Percentiles rank a stretch among this genome's conserved stretches.
These are phyloP conservation scores for Drosophila sp. DNA, from an alignment of 1,140 invertebrate species.

Conservation along the genomic window DNA sequence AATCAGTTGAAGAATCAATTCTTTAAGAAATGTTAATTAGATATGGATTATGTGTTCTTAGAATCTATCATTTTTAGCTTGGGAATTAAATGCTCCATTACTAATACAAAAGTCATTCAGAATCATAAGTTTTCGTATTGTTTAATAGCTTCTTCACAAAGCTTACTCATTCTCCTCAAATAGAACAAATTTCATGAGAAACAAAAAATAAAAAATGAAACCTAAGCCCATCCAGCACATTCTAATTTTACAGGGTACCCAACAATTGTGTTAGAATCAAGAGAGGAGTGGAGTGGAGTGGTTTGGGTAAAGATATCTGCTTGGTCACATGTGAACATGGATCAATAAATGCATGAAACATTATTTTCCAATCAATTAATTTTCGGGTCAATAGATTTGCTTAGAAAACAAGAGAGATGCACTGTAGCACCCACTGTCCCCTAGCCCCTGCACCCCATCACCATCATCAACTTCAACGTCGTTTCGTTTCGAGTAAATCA, in stretches of 20 bases:
- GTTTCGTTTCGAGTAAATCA: conserved; percentile 63
- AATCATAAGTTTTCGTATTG: too few relatives aligned
- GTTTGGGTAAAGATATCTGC: not conserved
- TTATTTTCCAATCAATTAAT: conserved; percentile 82
- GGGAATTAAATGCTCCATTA: too few relatives aligned
- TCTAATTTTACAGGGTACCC: not conserved
- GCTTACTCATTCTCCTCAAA: too few relatives aligned
- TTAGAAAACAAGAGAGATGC: conserved; percentile 50
- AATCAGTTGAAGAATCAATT: too few relatives aligned
- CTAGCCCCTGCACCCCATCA: conserved; percentile 47
- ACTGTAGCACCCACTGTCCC: conserved; percentile 21
- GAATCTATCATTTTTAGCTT: too few relatives aligned
- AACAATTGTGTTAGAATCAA: conserved; percentile 41
- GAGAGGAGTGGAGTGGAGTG: not conserved
- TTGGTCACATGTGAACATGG: conserved; percentile 74
- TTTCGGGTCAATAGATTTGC: conserved; percentile 79
- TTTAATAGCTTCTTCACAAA: too few relatives aligned
- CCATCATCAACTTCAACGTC: conserved; percentile 51
- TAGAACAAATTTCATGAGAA: too few relatives aligned
- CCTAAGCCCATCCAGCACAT: not conserved
- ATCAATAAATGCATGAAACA: conserved; percentile 80
- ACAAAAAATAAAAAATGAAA: too few relatives aligned
- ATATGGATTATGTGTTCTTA: too few relatives aligned
- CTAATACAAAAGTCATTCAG: too few relatives aligned
- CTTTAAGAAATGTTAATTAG: too few relatives aligned